Evolutionary conservation across 1,140 invertebrate genomes (phyloP).

Genomic region (Stratiolaelaps scimitus): DNA sequence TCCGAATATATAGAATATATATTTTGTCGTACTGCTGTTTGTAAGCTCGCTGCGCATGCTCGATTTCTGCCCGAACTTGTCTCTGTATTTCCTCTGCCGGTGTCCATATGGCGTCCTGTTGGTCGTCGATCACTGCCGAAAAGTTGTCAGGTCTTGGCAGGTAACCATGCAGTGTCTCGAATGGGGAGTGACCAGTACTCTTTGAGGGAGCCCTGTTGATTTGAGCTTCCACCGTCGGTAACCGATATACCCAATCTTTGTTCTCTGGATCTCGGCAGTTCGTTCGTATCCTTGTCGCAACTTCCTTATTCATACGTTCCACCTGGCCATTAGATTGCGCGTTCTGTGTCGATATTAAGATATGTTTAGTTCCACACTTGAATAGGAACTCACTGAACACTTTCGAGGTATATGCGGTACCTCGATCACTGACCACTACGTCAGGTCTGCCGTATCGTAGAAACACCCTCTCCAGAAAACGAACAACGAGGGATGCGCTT

Average conservation of each 20-base stretch:
- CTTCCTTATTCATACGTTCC: slow-evolving; percentile 34
- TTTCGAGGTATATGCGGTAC: background rate
- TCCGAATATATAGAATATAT: too few species aligned
- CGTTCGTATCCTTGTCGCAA: background rate
- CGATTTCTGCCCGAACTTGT: background rate
- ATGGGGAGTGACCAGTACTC: background rate
- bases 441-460: slow-evolving; percentile 6
- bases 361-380: slow-evolving; percentile 31
- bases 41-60: background rate
- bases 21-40: background rate
- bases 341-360: slow-evolving; percentile 32
- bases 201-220: background rate
- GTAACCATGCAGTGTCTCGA: too few species aligned
- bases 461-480: slow-evolving; percentile 3
- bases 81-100: background rate
- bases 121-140: background rate
- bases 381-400: background rate
- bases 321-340: slow-evolving; percentile 36
- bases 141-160: background rate
- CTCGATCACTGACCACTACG: background rate
- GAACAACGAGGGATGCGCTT: background rate
- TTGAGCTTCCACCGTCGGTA: background rate
- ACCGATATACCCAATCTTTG: background rate
- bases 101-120: background rate
- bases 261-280: background rate